Percentiles rank a stretch among this genome's conserved stretches.
These are phyloP conservation scores for Megathymus violae DNA, from an alignment of 1,140 invertebrate genomes.

Conservation along the genomic window DNA sequence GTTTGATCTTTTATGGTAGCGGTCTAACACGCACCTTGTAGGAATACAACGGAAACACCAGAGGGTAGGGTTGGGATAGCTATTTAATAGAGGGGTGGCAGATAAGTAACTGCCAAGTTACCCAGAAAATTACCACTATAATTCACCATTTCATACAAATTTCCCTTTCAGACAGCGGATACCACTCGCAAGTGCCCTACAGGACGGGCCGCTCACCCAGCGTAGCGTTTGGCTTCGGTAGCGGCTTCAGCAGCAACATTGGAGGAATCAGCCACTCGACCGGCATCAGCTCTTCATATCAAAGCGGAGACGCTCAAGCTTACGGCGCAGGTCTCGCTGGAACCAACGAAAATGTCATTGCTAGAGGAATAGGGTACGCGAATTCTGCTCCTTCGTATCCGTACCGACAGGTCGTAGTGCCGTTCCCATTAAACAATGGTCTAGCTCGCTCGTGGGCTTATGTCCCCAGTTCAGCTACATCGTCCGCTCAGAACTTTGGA, in stretches of 20 bases:
- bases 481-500: slow-evolving; percentile 54
- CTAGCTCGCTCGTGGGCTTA: slow-evolving; percentile 33
- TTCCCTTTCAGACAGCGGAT: slow-evolving; percentile 38
- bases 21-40: too few relatives aligned
- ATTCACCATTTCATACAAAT: too few relatives aligned
- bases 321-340: slow-evolving; percentile 56
- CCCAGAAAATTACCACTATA: too few relatives aligned
- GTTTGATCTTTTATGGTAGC: too few relatives aligned
- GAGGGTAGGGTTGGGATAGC: too few relatives aligned
- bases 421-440: slow-evolving; percentile 31
- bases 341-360: slow-evolving; percentile 46
- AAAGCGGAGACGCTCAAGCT: slow-evolving; percentile 60
- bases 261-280: slow-evolving; percentile 68
- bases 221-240: slow-evolving; percentile 68
- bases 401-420: slow-evolving; percentile 14
- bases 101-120: too few relatives aligned
- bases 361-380: slow-evolving; percentile 38
- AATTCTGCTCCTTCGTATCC: slow-evolving; percentile 26
- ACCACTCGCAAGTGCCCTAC: slow-evolving; percentile 22
- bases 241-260: slow-evolving; percentile 72
- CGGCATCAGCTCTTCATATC: slow-evolving; percentile 62
- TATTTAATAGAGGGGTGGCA: too few relatives aligned
- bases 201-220: slow-evolving; percentile 6
- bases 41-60: too few relatives aligned
- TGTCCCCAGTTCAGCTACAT: slow-evolving; percentile 36